Percentiles rank a stretch among this genome's conserved stretches.
These are phyloP conservation scores for Rhodinocichla rosea DNA, from an alignment of 2,113 vertebrate genomes.

Conservation along the genomic window DNA sequence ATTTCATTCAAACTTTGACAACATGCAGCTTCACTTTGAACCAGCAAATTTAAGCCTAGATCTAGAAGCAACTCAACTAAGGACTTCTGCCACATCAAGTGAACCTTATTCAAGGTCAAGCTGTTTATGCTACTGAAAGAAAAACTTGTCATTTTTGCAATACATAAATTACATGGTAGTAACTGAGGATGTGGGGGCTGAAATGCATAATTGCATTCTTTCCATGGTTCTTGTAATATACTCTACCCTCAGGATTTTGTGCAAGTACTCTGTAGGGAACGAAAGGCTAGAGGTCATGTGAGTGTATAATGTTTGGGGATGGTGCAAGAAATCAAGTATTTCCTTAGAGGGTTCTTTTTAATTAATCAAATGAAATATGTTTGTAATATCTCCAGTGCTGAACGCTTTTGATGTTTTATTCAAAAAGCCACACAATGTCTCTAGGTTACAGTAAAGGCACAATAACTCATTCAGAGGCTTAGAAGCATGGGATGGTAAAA, in stretches of 20 bases:
- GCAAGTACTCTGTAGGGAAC: slow-evolving; percentile 29
- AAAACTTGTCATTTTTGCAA: slow-evolving; percentile 28
- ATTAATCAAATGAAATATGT: slow-evolving; percentile 57
- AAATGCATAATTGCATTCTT: slow-evolving; percentile 39
- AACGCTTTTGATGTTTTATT: neutral
- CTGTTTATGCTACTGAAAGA: slow-evolving; percentile 4
- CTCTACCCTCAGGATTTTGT: slow-evolving; percentile 19
- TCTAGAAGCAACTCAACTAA: neutral
- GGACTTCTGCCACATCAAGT: neutral
- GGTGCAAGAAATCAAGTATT: slow-evolving; percentile 8
- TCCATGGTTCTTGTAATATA: slow-evolving; percentile 26
- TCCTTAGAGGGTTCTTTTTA: slow-evolving; percentile 24
- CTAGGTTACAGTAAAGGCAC: slow-evolving; percentile 2
- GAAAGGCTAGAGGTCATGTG: slow-evolving; percentile 28
- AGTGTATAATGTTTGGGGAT: neutral
- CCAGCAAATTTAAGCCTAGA: neutral
- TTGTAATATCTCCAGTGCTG: slow-evolving; percentile 22
- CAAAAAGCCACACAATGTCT: neutral
- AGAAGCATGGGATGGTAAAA: neutral
- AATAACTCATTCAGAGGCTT: neutral
- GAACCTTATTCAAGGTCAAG: neutral
- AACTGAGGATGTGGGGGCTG: neutral
- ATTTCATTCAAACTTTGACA: neutral
- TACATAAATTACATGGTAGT: slow-evolving; percentile 39
- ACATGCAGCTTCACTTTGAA: neutral